Conservation (phyloP, 2,113 vertebrate genomes). For the Indicator indicator region DNA sequence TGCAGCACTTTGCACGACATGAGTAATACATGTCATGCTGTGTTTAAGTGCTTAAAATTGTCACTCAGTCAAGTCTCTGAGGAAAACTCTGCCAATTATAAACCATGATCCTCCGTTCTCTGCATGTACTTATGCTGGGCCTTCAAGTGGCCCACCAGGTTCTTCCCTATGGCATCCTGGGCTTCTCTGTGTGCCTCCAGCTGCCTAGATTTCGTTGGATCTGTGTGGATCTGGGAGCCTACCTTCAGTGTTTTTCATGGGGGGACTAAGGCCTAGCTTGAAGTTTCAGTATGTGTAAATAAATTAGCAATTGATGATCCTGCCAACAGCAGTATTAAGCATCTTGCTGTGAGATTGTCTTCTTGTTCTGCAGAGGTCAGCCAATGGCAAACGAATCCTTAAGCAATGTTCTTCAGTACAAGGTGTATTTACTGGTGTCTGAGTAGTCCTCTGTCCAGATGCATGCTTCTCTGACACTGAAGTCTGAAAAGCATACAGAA, state of each 20-base stretch:
- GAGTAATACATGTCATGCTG: not conserved
- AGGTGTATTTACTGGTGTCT: not conserved
- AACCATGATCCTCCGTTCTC: not conserved
- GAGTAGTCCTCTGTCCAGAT: not conserved
- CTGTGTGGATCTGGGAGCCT: not conserved
- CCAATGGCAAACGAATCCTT: not conserved
- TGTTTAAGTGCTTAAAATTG: not conserved
- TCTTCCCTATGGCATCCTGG: not conserved
- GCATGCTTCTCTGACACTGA: not conserved
- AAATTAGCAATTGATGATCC: not conserved
- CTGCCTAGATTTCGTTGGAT: not conserved
- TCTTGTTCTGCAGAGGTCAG: not conserved
- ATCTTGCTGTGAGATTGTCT: not conserved
- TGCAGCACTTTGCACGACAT: not conserved
- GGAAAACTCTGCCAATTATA: not conserved
- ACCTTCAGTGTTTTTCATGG: fast-evolving
- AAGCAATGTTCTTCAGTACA: not conserved
- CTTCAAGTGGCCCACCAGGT: not conserved
- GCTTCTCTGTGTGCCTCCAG: not conserved
- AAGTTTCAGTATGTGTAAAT: not conserved
- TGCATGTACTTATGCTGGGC: not conserved
- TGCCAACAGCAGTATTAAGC: not conserved
- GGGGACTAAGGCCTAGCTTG: not conserved
- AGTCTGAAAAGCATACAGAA: not conserved
- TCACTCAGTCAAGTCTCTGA: not conserved